Evolutionary conservation across 2,888 invertebrate genomes (phyloP).

Genomic region (Diplolepis rosae): DNA sequence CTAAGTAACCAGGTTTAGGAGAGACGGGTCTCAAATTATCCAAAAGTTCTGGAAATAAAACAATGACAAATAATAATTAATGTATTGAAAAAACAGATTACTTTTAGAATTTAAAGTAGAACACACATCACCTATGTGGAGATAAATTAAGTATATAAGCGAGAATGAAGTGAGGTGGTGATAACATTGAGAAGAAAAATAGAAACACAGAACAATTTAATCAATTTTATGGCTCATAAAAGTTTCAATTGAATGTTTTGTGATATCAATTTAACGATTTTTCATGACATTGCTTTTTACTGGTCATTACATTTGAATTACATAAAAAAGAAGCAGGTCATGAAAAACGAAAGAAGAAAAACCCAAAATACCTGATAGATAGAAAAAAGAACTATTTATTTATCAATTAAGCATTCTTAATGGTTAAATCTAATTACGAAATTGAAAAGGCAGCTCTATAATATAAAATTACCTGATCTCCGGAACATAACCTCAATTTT

Average conservation of each 20-base stretch:
- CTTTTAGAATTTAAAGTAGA: not conserved
- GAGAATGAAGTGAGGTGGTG: not conserved
- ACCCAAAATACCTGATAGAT: not conserved
- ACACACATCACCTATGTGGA: not conserved
- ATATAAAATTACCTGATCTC: slow-evolving; percentile 3
- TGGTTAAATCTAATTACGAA: not conserved
- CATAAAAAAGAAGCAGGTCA: not conserved
- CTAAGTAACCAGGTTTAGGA: slow-evolving; percentile 86
- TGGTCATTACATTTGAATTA: slow-evolving; percentile 6
- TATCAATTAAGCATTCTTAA: not conserved
- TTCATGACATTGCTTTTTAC: not conserved
- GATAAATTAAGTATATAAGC: not conserved
- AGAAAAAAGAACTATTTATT: no score
- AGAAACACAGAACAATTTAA: not conserved
- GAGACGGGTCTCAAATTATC: slow-evolving; percentile 89
- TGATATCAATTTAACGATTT: slow-evolving; percentile 1
- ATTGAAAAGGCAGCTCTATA: not conserved
- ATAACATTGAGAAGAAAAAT: not conserved
- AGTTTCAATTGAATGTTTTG: not conserved
- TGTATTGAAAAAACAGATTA: not conserved
- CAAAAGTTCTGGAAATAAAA: slow-evolving; percentile 79
- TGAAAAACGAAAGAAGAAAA: not conserved
- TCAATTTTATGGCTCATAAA: slow-evolving; percentile 16
- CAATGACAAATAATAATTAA: not conserved
- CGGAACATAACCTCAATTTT: slow-evolving; percentile 17